Conservation (phyloP, 1,140 invertebrate species). For the Leptopilina boulardi region DNA sequence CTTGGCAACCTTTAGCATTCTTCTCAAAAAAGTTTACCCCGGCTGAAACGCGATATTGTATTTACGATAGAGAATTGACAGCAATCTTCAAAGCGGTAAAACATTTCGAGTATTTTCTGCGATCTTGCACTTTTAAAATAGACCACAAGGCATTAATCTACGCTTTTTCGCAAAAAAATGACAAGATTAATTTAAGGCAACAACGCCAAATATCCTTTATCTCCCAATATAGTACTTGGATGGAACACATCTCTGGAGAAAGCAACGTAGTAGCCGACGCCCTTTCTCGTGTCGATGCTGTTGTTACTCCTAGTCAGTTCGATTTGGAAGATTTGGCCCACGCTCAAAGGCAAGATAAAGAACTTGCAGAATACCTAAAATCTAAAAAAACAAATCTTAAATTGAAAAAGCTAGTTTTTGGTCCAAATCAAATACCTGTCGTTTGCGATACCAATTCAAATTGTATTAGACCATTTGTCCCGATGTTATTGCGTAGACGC, state of each 20-base stretch:
- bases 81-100: no score
- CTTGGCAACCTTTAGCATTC: not conserved
- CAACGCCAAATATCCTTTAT: conserved; percentile 53
- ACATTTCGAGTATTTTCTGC: not conserved
- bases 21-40: no score
- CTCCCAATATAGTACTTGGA: conserved; percentile 52
- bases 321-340: conserved; percentile 42
- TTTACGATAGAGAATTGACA: conserved; percentile 41
- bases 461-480: no score
- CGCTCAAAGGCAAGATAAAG: no score
- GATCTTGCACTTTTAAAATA: conserved; percentile 35
- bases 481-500: not conserved
- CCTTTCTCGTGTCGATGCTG: conserved; percentile 45
- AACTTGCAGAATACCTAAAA: no score
- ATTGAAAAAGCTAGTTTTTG: no score
- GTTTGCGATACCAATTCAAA: no score
- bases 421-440: no score
- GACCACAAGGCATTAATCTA: conserved; percentile 60
- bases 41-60: conserved; percentile 33
- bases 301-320: conserved; percentile 37
- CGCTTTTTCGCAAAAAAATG: conserved; percentile 49
- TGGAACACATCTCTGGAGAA: conserved; percentile 53
- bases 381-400: no score
- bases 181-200: conserved; percentile 45
- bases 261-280: conserved; percentile 59